Percentiles rank a stretch among this genome's conserved stretches.
These are phyloP conservation scores for Itoplectis maculator DNA, from an alignment of 2,888 invertebrate species.

Conservation along the genomic window DNA sequence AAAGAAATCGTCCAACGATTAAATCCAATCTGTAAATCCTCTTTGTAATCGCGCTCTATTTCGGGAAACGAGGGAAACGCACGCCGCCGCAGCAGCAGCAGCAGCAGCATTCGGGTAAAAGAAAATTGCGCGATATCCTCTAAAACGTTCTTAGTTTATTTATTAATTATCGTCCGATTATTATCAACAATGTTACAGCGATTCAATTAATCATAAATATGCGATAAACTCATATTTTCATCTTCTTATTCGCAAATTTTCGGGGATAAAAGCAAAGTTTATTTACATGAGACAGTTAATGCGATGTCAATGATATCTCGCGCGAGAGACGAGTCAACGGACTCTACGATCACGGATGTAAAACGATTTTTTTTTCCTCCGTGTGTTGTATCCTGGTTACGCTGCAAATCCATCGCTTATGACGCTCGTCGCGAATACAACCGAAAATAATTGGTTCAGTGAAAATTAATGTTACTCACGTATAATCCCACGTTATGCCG, in stretches of 20 bases:
- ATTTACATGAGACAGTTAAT: slow-evolving; percentile 64
- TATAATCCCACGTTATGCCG: slow-evolving; percentile 65
- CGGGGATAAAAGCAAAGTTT: slow-evolving; percentile 52
- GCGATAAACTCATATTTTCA: slow-evolving; percentile 41
- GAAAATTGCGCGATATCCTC: slow-evolving; percentile 4
- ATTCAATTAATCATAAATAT: slow-evolving; percentile 55
- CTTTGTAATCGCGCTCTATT: too few relatives aligned
- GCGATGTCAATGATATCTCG: slow-evolving; percentile 54
- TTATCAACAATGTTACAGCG: slow-evolving; percentile 51
- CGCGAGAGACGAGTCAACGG: slow-evolving; percentile 55
- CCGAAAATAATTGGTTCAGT: slow-evolving; percentile 48
- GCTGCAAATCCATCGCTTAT: background rate
- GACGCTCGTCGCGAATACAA: slow-evolving; percentile 51
- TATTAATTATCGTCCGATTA: slow-evolving; percentile 49
- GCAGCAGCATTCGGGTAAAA: too few relatives aligned
- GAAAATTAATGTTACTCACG: slow-evolving; percentile 66
- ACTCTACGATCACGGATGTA: slow-evolving; percentile 46
- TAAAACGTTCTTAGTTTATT: slow-evolving; percentile 53
- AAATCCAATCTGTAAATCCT: background rate
- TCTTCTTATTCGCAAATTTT: slow-evolving; percentile 22
- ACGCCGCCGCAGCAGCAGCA: too few relatives aligned
- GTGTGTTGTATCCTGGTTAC: background rate
- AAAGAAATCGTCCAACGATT: slow-evolving; percentile 11
- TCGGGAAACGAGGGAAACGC: background rate
- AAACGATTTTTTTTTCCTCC: slow-evolving; percentile 27